phyloP scores from a whole-genome alignment of 2,113 vertebrate genomes.

The Dicrurus megarhynchus region DNA sequence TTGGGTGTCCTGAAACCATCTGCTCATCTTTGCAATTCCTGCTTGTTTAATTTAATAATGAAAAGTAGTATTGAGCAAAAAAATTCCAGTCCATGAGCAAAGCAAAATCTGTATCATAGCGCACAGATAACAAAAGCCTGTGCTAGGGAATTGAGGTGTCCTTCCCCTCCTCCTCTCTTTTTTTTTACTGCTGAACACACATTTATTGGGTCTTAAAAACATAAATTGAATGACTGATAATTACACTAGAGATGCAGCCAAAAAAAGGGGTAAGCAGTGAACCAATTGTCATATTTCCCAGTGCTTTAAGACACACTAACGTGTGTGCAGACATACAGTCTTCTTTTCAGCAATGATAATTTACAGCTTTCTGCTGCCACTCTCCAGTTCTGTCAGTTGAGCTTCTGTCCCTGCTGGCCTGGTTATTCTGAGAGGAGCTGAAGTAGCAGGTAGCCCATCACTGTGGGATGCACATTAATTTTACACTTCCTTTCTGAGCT shows the following conservation, averaged over 20 bases:
- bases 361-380: background rate
- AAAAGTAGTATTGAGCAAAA: background rate
- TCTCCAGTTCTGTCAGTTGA: background rate
- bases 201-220: background rate
- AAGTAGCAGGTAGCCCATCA: background rate
- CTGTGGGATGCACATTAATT: background rate
- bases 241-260: background rate
- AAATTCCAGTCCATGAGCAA: background rate
- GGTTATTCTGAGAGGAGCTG: background rate
- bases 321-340: background rate
- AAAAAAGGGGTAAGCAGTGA: background rate
- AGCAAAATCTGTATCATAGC: background rate
- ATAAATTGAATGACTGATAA: background rate
- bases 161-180: too few relatives aligned
- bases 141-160: background rate
- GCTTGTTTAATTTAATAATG: background rate
- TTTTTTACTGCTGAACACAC: background rate
- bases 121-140: background rate
- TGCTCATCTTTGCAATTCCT: background rate
- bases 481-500: background rate
- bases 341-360: background rate
- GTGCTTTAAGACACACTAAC: background rate
- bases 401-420: background rate
- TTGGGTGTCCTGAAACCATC: background rate
- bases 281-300: background rate